phyloP scores from a whole-genome alignment of 2,888 invertebrate species.

The Oxytorus armatus region DNA sequence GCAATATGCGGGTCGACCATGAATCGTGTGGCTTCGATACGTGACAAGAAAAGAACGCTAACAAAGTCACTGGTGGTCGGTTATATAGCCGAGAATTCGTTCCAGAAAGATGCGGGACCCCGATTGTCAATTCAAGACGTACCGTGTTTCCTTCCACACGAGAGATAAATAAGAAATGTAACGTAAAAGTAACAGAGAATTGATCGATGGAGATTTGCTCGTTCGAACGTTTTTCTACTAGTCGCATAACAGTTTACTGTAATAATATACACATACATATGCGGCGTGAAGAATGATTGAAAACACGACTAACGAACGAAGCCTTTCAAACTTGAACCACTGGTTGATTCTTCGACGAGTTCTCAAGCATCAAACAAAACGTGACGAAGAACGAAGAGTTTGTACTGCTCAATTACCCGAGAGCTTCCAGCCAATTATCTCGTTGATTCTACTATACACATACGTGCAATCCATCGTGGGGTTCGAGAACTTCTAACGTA shows the following conservation, averaged over 20 bases:
- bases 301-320: slow-evolving; percentile 41
- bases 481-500: slow-evolving; percentile 52
- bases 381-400: slow-evolving; percentile 57
- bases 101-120: slow-evolving; percentile 63
- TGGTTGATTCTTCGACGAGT: slow-evolving; percentile 60
- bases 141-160: slow-evolving; percentile 28
- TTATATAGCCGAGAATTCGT: slow-evolving; percentile 56
- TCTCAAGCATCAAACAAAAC: slow-evolving; percentile 64
- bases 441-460: slow-evolving; percentile 57
- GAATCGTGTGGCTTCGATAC: slow-evolving; percentile 66
- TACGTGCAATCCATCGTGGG: slow-evolving; percentile 41
- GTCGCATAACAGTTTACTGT: slow-evolving; percentile 2
- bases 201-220: slow-evolving; percentile 44
- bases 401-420: slow-evolving; percentile 62
- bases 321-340: slow-evolving; percentile 53
- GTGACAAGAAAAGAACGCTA: slow-evolving; percentile 64
- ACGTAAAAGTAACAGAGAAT: slow-evolving; percentile 38
- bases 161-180: slow-evolving; percentile 8
- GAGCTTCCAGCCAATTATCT: slow-evolving; percentile 66
- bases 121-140: slow-evolving; percentile 61
- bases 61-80: slow-evolving; percentile 41
- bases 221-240: slow-evolving; percentile 36
- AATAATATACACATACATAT: background rate
- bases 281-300: slow-evolving; percentile 13
- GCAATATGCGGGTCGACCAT: slow-evolving; percentile 66